These are phyloP conservation scores for Drosophila differens DNA, from an alignment of 2,888 invertebrate species.

Conservation along the genomic window DNA sequence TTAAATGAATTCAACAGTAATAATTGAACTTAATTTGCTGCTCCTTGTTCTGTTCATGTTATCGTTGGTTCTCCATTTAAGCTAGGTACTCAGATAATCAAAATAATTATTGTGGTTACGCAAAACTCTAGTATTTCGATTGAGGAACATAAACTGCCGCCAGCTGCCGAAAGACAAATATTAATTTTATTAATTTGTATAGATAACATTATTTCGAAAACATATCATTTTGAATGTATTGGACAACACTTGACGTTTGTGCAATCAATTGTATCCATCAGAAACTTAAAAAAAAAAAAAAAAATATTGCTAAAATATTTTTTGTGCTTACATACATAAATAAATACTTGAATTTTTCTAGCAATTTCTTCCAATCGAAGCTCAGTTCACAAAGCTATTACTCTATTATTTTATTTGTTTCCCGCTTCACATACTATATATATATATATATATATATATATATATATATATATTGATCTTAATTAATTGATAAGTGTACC, in stretches of 20 bases:
- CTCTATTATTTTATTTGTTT: background rate
- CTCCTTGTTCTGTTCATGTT: background rate
- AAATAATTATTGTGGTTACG: background rate
- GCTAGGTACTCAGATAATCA: background rate
- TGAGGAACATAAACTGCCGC: background rate
- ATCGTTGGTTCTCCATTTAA: background rate
- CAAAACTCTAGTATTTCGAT: background rate
- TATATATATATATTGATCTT: background rate
- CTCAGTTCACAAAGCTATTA: background rate
- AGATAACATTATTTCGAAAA: background rate
- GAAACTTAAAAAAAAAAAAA: background rate
- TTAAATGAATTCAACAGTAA: conserved; percentile 59
- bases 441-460: background rate
- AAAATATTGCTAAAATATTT: background rate
- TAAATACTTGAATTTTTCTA: background rate
- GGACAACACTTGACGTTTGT: background rate
- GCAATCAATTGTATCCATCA: background rate
- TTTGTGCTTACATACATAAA: background rate
- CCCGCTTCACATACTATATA: background rate
- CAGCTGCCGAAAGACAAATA: background rate
- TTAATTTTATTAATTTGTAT: background rate
- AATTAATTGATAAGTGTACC: conserved; percentile 15
- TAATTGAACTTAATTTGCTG: conserved; percentile 16
- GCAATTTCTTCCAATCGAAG: background rate
- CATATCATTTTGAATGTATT: background rate